These are phyloP conservation scores for Mimachlamys varia DNA, from an alignment of 2,888 invertebrate species.

Conservation along the genomic window DNA sequence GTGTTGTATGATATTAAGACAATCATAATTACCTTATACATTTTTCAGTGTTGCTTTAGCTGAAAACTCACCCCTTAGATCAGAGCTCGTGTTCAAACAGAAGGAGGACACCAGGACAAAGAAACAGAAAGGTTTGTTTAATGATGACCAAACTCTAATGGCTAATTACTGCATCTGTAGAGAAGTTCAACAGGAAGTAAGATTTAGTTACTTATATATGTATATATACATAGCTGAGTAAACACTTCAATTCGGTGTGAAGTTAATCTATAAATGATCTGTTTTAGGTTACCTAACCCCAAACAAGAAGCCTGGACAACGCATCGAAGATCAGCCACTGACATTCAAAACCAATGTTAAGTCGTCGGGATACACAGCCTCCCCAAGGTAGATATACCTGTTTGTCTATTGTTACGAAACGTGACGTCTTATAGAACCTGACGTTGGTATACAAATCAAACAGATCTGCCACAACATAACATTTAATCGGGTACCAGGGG, in stretches of 20 bases:
- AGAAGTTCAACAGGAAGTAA: too few species aligned
- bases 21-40: not conserved
- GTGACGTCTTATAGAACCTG: too few species aligned
- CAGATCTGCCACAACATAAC: too few species aligned
- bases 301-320: conserved; percentile 58
- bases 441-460: too few species aligned
- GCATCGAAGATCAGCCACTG: conserved; percentile 73
- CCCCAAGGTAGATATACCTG: conserved; percentile 63
- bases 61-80: conserved; percentile 72
- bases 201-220: not conserved
- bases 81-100: conserved; percentile 70
- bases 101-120: conserved; percentile 58
- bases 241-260: too few species aligned
- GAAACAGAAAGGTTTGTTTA: conserved; percentile 56
- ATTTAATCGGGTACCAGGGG: too few species aligned
- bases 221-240: not conserved
- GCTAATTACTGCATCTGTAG: not conserved
- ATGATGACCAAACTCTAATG: not conserved
- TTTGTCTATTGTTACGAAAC: too few species aligned
- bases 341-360: conserved; percentile 76
- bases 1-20: not conserved
- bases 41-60: conserved; percentile 63
- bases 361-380: conserved; percentile 77
- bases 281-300: conserved; percentile 51
- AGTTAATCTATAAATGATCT: not conserved